Percentiles rank a stretch among this genome's conserved stretches.
These are phyloP conservation scores for Hylyphantes graminicola DNA, from an alignment of 1,140 invertebrate species.

Conservation along the genomic window DNA sequence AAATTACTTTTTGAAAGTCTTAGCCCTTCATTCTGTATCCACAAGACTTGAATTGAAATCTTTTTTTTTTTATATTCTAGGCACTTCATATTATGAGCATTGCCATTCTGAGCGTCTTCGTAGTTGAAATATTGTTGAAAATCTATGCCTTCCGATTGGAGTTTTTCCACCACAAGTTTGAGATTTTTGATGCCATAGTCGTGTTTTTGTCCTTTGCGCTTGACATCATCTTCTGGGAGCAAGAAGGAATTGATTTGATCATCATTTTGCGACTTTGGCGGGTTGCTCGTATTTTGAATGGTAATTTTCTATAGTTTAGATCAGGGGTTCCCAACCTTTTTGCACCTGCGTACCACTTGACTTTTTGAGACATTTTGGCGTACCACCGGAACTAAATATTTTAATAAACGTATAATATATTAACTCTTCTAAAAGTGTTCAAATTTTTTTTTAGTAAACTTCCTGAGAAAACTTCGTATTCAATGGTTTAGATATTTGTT, in stretches of 20 bases:
- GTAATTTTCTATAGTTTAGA: conserved; percentile 61
- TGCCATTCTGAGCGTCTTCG: conserved; percentile 66
- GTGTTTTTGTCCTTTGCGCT: conserved; percentile 68
- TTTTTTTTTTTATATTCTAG: conserved; percentile 36
- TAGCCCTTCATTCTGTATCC: too few relatives aligned
- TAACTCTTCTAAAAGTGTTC: too few relatives aligned
- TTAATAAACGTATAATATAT: too few relatives aligned
- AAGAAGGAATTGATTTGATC: conserved; percentile 65
- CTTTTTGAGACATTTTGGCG: too few relatives aligned
- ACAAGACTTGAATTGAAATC: too few relatives aligned
- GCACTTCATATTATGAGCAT: conserved; percentile 67
- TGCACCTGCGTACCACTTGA: too few relatives aligned
- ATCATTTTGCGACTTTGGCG: conserved; percentile 68
- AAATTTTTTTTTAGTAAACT: too few relatives aligned
- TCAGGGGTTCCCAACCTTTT: too few relatives aligned
- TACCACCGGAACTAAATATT: too few relatives aligned
- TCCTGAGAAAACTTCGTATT: too few relatives aligned
- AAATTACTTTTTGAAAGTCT: too few relatives aligned
- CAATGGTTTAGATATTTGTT: too few relatives aligned
- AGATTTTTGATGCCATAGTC: conserved; percentile 68
- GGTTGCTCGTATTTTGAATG: conserved; percentile 67
- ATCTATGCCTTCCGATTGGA: conserved; percentile 66
- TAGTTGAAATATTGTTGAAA: conserved; percentile 67
- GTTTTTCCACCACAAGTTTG: conserved; percentile 68
- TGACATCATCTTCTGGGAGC: conserved; percentile 66